Base-by-base conservation (phyloP, 2,113 vertebrate species). In the Turnix velox region DNA sequence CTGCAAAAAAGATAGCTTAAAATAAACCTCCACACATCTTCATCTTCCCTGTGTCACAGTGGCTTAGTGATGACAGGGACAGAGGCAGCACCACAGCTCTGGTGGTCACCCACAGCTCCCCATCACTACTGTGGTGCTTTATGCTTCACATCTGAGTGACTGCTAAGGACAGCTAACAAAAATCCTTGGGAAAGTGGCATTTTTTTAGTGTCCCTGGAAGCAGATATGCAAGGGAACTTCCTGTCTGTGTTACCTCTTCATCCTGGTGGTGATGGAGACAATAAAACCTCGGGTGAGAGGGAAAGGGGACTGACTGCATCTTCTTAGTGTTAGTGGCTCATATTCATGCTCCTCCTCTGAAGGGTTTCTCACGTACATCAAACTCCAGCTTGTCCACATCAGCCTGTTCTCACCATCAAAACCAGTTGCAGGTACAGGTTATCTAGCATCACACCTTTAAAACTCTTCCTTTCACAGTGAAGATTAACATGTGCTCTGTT, bases 151-250 rank as follows among this genome's bases (percentile, higher is more conserved):
- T n/a, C 37, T 14, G 28, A 33, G 39, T 19, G 54, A 66, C 18
- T 46, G 51, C 48, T 42, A 27, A 39, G 33, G 1, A 0, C 1
- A 0, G 23, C 12, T 33, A 66, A 39, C 33, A 35, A 57, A 59
- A 68, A 74, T 12, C 42, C 22, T 49, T 0, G 0, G 28, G 48
- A 33, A 71, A 87, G 81, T 0, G 22, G 4, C 2, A 51, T 52
- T 15, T 18, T 83, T 66, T 54, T 63, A 68, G 43, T 12, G 59
- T 58, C 27, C n/a, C 4, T 46, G 28, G n/a, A 17, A 78, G 46
- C n/a, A 88, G 45, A 45, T 24, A 45, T 0, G 1, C 42, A 71
- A 31, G 22, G 24, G 14, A 57, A 45, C 45, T 77, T 55, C 43
- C 40, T 37, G 27, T 27, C 16, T 42, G 31, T 19, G 20, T 62